Evolutionary conservation across 2,888 invertebrate genomes (phyloP).

Genomic region (Rhamnusium bicolor): DNA sequence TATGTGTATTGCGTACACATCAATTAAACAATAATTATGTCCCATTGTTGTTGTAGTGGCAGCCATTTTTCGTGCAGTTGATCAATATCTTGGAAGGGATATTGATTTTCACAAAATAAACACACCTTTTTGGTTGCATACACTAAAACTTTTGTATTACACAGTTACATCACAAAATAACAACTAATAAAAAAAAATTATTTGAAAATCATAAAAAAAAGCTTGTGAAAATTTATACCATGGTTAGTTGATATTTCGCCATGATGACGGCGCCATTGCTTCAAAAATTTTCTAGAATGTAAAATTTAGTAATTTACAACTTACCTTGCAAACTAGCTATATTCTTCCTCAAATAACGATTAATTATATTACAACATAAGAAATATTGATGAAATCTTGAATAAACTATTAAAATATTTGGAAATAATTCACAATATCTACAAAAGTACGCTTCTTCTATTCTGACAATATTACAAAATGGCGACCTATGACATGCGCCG

Average conservation of each 20-base stretch:
- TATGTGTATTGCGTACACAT: background rate
- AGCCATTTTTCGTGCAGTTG: conserved; percentile 24
- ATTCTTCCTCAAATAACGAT: conserved; percentile 20
- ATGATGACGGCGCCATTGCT: conserved; percentile 30
- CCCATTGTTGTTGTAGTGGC: conserved; percentile 24
- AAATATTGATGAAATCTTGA: conserved; percentile 21
- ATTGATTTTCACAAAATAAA: conserved; percentile 33
- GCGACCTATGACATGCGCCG: conserved; percentile 13
- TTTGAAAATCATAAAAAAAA: background rate
- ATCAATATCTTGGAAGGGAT: conserved; percentile 37
- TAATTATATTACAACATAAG: conserved; percentile 29
- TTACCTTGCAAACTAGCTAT: conserved; percentile 31
- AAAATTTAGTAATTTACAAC: conserved; percentile 34
- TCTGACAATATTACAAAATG: conserved; percentile 31
- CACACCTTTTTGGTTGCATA: conserved; percentile 26
- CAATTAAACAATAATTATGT: conserved; percentile 14
- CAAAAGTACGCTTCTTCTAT: conserved; percentile 18
- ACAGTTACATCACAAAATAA: conserved; percentile 8
- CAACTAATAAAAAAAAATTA: background rate
- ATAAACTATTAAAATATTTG: conserved; percentile 25
- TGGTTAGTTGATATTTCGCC: background rate
- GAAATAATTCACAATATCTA: conserved; percentile 28
- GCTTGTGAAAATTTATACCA: background rate
- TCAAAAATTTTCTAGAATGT: conserved; percentile 27
- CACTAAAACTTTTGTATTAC: conserved; percentile 25